Base-by-base conservation (phyloP, 2,797 vertebrate genomes). In the Sphenodon punctatus region DNA sequence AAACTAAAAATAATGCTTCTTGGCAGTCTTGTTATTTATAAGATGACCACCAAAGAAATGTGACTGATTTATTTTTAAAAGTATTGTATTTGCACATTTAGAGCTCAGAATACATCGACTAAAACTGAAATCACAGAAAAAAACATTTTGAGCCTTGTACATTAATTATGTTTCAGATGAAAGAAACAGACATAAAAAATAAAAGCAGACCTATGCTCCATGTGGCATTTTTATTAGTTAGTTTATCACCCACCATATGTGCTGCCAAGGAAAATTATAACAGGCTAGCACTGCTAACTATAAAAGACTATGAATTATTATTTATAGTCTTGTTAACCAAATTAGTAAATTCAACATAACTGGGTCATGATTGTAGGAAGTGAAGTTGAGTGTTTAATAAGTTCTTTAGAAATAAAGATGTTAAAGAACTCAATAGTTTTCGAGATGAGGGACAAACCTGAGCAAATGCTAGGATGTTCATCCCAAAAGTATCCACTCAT, bases 181-280 rank as follows among this genome's bases (percentile, higher is more conserved):
- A 91, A 88, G 76, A 92, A 93, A 90, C 5, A 78, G 61, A 63
- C n/a, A 36, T 91, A 92, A 94, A 93, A 90, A 92, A 89, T 70
- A 88, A 90, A 92, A 95, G 80, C 38, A 4, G 85, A 90, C 81
- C 90, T 87, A 49, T 91, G 87, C 13, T 94, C 61, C 74, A 78
- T 63, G 89, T 80, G 89, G 66, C 85, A 93, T 65, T 84, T 95
- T 94, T 94, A 95, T 93, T 89, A 85, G 88, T 85, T 86, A 92
- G 79, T 95, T 95, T 94, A 95, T 94, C 89, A 93, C 73, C 66
- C 41, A 36, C 90, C 85, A 86, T 93, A 94, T 92, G 91, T 55
- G 67, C 87, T 90, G 89, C 84, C 89, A 82, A 81, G 68, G 75
- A 92, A 94, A 93, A 93, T 90, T 93, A 90, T 90, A 94, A 92